Conservation (phyloP, 1,140 invertebrate genomes). For the Ganaspis sp. region DNA sequence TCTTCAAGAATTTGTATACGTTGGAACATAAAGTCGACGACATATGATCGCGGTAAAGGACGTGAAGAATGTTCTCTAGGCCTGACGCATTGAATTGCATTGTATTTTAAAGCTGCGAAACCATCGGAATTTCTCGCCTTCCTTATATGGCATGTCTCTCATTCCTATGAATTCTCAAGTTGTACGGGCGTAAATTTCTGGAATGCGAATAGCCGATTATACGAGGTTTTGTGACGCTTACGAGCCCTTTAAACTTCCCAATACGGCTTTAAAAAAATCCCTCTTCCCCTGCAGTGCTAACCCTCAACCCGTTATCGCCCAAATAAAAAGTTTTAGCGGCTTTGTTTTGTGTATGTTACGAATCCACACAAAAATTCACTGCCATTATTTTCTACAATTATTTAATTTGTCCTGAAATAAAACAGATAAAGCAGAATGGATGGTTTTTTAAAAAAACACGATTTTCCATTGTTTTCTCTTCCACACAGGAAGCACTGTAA, state of each 20-base stretch:
- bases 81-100: not conserved
- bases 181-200: conserved; percentile 11
- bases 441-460: too few relatives aligned
- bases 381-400: too few relatives aligned
- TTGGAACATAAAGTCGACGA: conserved; percentile 34
- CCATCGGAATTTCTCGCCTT: conserved; percentile 20
- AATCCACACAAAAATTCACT: too few relatives aligned
- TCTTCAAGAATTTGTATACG: conserved; percentile 34
- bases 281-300: not conserved
- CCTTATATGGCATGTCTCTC: conserved; percentile 11
- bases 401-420: too few relatives aligned
- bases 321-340: too few relatives aligned
- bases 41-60: conserved; percentile 18
- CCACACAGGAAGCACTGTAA: too few relatives aligned
- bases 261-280: not conserved
- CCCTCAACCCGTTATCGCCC: too few relatives aligned
- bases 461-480: too few relatives aligned
- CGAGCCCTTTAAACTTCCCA: not conserved
- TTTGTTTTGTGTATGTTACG: too few relatives aligned
- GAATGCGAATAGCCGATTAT: conserved; percentile 19
- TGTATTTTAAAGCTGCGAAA: conserved; percentile 16
- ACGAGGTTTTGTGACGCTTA: not conserved
- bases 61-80: not conserved
- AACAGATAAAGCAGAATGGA: too few relatives aligned
- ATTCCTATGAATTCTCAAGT: not conserved